phyloP scores from a whole-genome alignment of 2,113 vertebrate genomes.

The Ageneiosus marmoratus region DNA sequence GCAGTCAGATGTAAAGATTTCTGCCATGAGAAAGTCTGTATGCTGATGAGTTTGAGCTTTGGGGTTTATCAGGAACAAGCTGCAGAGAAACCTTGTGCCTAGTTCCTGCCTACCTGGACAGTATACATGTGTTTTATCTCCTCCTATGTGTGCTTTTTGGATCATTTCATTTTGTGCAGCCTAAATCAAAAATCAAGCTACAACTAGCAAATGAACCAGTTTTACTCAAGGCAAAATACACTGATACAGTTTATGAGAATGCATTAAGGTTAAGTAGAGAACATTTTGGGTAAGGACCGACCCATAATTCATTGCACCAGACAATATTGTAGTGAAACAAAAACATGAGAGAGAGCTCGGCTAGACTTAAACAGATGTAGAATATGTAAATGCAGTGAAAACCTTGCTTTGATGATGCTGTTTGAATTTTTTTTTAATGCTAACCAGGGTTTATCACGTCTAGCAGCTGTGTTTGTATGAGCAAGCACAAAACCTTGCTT shows the following conservation, averaged over 20 bases:
- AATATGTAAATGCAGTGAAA: background rate
- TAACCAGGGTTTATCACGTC: background rate
- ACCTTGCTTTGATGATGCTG: background rate
- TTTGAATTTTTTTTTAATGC: background rate
- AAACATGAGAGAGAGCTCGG: too few relatives aligned
- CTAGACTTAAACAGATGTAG: too few relatives aligned
- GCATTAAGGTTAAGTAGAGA: background rate
- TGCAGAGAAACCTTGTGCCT: background rate
- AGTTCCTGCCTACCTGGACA: background rate
- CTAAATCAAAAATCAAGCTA: background rate
- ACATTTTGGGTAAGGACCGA: background rate
- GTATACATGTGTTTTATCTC: background rate
- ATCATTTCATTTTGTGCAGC: background rate
- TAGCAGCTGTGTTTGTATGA: background rate
- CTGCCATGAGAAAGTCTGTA: too few relatives aligned
- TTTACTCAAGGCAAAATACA: background rate
- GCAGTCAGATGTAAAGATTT: too few relatives aligned
- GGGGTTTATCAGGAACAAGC: background rate
- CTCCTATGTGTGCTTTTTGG: background rate
- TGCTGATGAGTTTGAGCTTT: too few relatives aligned
- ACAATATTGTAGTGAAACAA: background rate
- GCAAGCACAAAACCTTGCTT: constrained; percentile 22
- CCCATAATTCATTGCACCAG: background rate
- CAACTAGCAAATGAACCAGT: background rate
- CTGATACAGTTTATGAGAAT: too few relatives aligned